These are phyloP conservation scores for Baccha elongata DNA, from an alignment of 2,888 invertebrate species.

Conservation along the genomic window DNA sequence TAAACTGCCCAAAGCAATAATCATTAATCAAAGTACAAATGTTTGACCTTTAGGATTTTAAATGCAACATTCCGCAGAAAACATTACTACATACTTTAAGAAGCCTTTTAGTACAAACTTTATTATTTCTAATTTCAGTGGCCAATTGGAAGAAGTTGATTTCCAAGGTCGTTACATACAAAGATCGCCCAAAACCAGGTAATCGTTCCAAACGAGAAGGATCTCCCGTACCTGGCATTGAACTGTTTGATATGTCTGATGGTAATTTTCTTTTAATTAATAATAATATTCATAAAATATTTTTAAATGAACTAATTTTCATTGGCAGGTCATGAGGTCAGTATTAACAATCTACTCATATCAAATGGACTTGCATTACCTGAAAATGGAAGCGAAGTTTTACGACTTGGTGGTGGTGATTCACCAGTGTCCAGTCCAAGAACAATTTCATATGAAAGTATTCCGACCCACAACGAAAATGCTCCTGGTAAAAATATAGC, in stretches of 20 bases:
- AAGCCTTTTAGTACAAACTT: too few species aligned
- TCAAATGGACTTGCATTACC: slow-evolving; percentile 79
- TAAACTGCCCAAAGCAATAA: too few species aligned
- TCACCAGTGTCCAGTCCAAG: slow-evolving; percentile 72
- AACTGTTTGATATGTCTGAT: slow-evolving; percentile 88
- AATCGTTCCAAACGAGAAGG: slow-evolving; percentile 84
- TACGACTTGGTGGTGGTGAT: slow-evolving; percentile 74
- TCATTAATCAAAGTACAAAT: too few species aligned
- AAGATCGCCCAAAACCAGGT: slow-evolving; percentile 83
- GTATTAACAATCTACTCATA: slow-evolving; percentile 79
- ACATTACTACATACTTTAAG: too few species aligned
- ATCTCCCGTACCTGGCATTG: slow-evolving; percentile 90
- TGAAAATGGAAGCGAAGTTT: slow-evolving; percentile 74
- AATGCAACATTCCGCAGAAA: too few species aligned
- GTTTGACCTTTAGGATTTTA: too few species aligned
- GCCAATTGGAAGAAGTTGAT: slow-evolving; percentile 92
- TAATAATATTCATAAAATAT: background rate
- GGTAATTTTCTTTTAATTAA: slow-evolving; percentile 79
- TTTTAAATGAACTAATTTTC: background rate
- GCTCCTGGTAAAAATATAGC: slow-evolving; percentile 41
- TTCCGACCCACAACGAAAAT: slow-evolving; percentile 68
- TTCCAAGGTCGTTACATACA: slow-evolving; percentile 89
- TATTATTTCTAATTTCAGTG: slow-evolving; percentile 83
- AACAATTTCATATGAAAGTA: slow-evolving; percentile 68
- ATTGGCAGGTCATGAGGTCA: slow-evolving; percentile 77